Evolutionary conservation across 2,113 vertebrate genomes (phyloP), one percentile per base, ranked within the genome.

Genomic region (Saccopteryx leptura): DNA sequence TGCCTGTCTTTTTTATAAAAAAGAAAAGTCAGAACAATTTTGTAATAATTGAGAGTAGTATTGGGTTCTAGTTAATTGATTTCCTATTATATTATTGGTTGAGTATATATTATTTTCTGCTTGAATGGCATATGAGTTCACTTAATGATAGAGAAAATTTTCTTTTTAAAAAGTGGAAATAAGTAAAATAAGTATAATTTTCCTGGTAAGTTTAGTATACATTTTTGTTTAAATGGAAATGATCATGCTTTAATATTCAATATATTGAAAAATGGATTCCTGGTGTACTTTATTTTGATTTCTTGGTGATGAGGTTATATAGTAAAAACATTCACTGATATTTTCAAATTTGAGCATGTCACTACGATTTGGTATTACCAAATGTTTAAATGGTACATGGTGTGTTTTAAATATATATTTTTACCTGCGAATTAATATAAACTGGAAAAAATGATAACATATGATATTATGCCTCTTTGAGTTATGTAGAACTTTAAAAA

Each of bases 311-410:
- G 28, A 96, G 9, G 11, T 78, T 81, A 33, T 68, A 46, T 89
- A 87, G 26, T 82, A 82, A 86, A 83, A 69, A 60, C 2, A 72
- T 78, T 80, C 8, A 87, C 1, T 65, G 28, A 33, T 79, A 69
- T 93, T 96, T 96, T 72, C 21, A 88, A 94, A 75, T 89, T 85
- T 93, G 85, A 82, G 3, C 78, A 61, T 92, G 93, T 96, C 28
- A 12, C 11, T 88, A 90, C n/a, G 71, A 78, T 95, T 96, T 88
- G 28, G 63, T 92, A 89, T 84, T 97, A 28, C 48, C 48, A 60
- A 21, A 83, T 96, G 17, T 82, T 88, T 96, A 95, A 94, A 60
- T 96, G 83, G 48, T 74, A 84, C n/a, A 50, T 90, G 7, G 19
- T 75, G 31, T 85, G 26, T 94, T 80, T 95, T 95, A 39, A 39